Evolutionary conservation across 2,888 invertebrate species (phyloP).

Genomic region (Cetonia aurata): DNA sequence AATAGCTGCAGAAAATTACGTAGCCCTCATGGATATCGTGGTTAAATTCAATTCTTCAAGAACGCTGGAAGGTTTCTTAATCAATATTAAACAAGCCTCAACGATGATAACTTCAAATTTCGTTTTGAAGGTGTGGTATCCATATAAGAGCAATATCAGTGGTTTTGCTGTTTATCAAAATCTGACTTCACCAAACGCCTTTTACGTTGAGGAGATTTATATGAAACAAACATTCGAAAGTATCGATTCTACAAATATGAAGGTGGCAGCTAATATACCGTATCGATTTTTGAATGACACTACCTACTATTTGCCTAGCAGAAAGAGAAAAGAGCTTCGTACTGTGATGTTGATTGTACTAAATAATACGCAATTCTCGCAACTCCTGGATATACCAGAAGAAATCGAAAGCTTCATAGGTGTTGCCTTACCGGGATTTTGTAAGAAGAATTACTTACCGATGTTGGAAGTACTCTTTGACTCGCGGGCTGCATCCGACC

Average conservation of each 20-base stretch:
- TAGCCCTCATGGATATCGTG: not conserved
- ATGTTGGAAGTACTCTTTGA: slow-evolving; percentile 1
- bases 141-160: not conserved
- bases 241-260: not conserved
- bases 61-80: not conserved
- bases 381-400: not conserved
- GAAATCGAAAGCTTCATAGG: slow-evolving; percentile 5
- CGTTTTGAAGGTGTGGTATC: slow-evolving; percentile 2
- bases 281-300: not conserved
- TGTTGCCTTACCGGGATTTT: slow-evolving; percentile 5
- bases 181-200: not conserved
- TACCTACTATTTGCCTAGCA: not conserved
- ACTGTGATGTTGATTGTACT: slow-evolving; percentile 7
- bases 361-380: not conserved
- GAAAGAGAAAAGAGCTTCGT: not conserved
- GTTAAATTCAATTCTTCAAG: too few relatives aligned
- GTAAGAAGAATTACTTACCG: slow-evolving; percentile 6
- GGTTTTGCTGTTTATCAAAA: slow-evolving; percentile 6
- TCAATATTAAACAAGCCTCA: not conserved
- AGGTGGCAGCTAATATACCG: not conserved
- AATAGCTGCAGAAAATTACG: not conserved
- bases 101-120: slow-evolving; percentile 8
- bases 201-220: slow-evolving; percentile 2
- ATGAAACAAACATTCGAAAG: not conserved
- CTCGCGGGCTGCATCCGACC: not conserved